Evolutionary conservation across 1,140 invertebrate genomes (phyloP), one percentile per base, ranked within the genome.

Genomic region (Galleria mellonella): DNA sequence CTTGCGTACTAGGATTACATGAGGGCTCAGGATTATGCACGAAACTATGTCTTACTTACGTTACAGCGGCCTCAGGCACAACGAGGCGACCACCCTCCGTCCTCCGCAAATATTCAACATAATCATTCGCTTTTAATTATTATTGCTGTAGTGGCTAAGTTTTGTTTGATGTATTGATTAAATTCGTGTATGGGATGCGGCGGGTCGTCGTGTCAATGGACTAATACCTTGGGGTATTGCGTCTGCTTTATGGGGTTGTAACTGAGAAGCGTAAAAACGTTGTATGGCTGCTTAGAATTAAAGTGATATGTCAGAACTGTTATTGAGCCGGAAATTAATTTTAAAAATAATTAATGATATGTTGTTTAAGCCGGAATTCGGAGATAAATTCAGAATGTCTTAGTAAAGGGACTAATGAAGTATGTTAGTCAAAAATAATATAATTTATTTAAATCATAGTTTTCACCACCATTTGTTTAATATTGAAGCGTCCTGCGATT

Each of bases 81-180:
- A 23, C 17, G 43, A 58, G 17, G 50, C 55, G 58, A 68, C 55
- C 56, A 68, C 76, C 77, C 72, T 78, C 72, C 58, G 72, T 83
- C 81, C 81, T 85, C 61, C 57, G 51, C 81, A 84, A 84, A 83
- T 84, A 84, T 84, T 74, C 75, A 62, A 75, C 71, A 83, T 82
- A 81, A 84, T 85, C 61, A 83, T 85, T 72, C 78, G 78, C 66
- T 83, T 83, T 83, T 85, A 85, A 85, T 85, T 85, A 85, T 85
- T 85, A 85, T 85, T 75, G 75, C 72, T 23, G 17, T 2, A 69
- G 69, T 66, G 65, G 71, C 61, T 51, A 66, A 75, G 67, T 74
- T 82, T 71, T 83, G 78, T 85, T 85, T 85, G 78, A 83, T 76
- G 75, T 83, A 83, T 85, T 85, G 82, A 83, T 85, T 85, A 83